Evolutionary conservation across 2,113 vertebrate genomes (phyloP), one percentile per base, ranked within the genome.

Genomic region (Phrynosoma blainvillii): DNA sequence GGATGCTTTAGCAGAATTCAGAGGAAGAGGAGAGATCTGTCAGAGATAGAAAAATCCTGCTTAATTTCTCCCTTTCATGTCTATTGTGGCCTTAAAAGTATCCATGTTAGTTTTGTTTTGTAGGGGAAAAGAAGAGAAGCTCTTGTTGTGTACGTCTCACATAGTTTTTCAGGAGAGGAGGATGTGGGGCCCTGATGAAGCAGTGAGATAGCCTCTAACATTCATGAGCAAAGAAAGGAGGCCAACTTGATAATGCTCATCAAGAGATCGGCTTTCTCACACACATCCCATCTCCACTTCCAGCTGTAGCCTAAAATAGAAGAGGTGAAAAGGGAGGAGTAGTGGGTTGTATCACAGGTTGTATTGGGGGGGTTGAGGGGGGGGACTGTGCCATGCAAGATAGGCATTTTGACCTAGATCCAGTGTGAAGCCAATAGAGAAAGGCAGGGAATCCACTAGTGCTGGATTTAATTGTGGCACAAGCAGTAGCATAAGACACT

Each of bases 1-100:
- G 66, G 23, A 2, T 79, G 4, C 4, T 85, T 90, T 87, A 76
- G 86, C 54, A 68, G 70, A 65, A 80, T 56, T 84, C 32, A 73
- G 65, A 27, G 88, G 65, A 71, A 32, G 87, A n/a, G 42, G 36
- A n/a, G 52, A 82, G 70, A 78, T 68, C 65, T 40, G 71, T 84
- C 40, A n/a, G 47, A 84, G 16, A 47, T 56, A 13, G 9, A 47
- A 32, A 77, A 81, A 40, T 42, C 52, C 36, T 40, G 80, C 73
- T 77, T 4, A 42, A 10, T 42, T 52, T 30, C n/a, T 52, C 7
- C 54, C 65, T 6, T 54, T 56, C 47, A 27, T 70, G 5, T 12
- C 36, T 40, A 6, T 56, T 56, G 23, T 27, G 56, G 47, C 75
- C 65, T 79, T 78, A 52, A 42, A n/a, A 90, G 47, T 14, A 27